Conservation (phyloP, 2,797 vertebrate species). For the Scyliorhinus canicula region DNA sequence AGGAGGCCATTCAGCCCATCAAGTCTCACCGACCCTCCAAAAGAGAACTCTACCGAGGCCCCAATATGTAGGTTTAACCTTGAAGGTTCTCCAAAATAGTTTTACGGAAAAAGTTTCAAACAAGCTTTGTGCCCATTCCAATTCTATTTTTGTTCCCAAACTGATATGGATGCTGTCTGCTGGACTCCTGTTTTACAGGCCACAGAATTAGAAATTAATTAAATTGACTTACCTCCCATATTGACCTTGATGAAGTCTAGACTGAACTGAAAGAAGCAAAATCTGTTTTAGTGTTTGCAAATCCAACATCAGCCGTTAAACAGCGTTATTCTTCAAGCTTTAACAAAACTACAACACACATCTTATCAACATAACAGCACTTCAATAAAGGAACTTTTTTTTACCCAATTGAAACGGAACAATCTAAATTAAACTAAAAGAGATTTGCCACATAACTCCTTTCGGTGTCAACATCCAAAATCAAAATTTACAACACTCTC, state of each 20-base stretch:
- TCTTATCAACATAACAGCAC: neutral
- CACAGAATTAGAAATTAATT: constrained; percentile 42
- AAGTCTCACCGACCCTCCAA: too few species aligned
- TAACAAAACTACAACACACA: neutral
- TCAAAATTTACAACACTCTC: neutral
- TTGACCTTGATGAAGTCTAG: constrained; percentile 81
- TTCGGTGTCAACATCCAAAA: neutral
- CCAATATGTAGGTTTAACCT: neutral
- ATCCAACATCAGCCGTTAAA: neutral
- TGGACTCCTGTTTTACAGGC: too few species aligned
- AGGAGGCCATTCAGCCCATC: too few species aligned
- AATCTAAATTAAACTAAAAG: neutral
- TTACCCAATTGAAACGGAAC: neutral
- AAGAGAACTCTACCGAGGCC: too few species aligned
- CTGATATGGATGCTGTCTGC: neutral
- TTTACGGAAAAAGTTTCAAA: neutral
- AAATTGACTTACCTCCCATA: constrained; percentile 68
- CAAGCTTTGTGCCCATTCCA: neutral
- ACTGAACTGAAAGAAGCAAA: constrained; percentile 70
- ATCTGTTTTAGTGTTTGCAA: constrained; percentile 41
- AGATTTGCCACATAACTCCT: too few species aligned
- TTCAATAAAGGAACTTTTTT: neutral
- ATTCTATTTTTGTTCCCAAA: neutral
- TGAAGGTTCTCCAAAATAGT: neutral
- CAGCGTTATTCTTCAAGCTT: neutral